Evolutionary conservation across 2,797 vertebrate genomes (phyloP), one percentile per base, ranked within the genome.

Genomic region (Xenopus petersii): DNA sequence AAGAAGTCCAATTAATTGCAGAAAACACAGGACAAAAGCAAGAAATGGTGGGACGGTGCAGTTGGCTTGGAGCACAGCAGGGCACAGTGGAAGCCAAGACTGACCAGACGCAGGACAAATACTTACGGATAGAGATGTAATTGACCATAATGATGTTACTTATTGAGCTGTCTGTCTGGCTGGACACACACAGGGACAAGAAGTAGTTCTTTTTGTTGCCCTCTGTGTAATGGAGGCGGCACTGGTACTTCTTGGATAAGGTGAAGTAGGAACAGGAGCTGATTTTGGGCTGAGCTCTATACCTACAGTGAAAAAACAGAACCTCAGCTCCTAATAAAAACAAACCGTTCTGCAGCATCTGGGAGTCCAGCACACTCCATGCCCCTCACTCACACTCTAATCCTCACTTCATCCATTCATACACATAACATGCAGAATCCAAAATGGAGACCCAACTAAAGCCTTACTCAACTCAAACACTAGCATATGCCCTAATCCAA

Each of bases 101-200:
- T 16, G 54, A 17, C 54, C 2, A 17, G 54, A 5, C 13, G 4
- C 7, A 15, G 7, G 3, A 3, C 7, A 2, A 56, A 58, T 17
- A 84, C 95, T 87, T 81, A 98, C 96, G 0, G 46, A 95, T 84
- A 0, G 54, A 0, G 10, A 85, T 71, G 5, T 87, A 89, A 0
- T 24, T 79, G 71, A 94, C 90, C 1, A 26, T 11, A 9, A 61
- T 55, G 30, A 46, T 8, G 1, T 1, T 0, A 51, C 94, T 94
- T 6, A 79, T 81, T 2, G 68, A 62, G 13, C 81, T 87, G 1
- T 92, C 91, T 0, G 83, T 82, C 0, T 79, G 16, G 56, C 88
- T 94, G 5, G 74, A 84, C 1, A 92, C 87, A 0, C 95, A 97
- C n/a, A 93, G 75, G 26, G 82, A 87, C 75, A 89, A 89, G 4